Evolutionary conservation across 2,888 invertebrate species (phyloP), one percentile per base, ranked within the genome.

Genomic region (Acrobasis consociella): DNA sequence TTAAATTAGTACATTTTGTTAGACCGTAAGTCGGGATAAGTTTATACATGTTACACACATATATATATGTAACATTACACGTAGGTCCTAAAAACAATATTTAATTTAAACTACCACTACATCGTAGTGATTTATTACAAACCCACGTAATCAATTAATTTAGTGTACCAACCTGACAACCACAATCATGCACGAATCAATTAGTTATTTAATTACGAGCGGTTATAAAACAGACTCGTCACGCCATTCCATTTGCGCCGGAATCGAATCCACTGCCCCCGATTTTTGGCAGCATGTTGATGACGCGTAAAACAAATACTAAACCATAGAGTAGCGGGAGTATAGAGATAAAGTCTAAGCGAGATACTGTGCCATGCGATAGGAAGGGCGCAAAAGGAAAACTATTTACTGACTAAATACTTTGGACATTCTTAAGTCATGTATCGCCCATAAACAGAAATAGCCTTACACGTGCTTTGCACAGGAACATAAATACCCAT

Each of bases 201-300:
- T 66, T 64, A 66, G 64, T 52, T 52, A 62, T 65, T 69, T 64
- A 67, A 67, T 62, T 65, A 65, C 69, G 69, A 69, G 65, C 49
- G 49, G 67, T 66, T 67, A 63, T 66, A 63, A 64, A 69, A 64
- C 58, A 66, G 69, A 71, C 74, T 69, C 76, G 80, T 78, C 81
- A 79, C 73, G 72, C 74, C 72, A 79, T 69, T 66, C 69, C 62
- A 73, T 70, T 74, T 69, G 74, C 78, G 78, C 82, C 80, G 73
- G 76, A 82, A 79, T 80, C 78, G 78, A 76, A 72, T 66, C 71
- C 71, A 55, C 72, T 74, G 75, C 79, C 86, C 86, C 87, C 82
- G 77, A 74, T 82, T 82, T 73, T 74, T 53, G 55, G 39, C 55
- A 42, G 56, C 56, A 56, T 42, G 56, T 60, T 60, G 59, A 60